phyloP scores from a whole-genome alignment of 2,797 vertebrate species.

The Enteromius afrohamiltoni region DNA sequence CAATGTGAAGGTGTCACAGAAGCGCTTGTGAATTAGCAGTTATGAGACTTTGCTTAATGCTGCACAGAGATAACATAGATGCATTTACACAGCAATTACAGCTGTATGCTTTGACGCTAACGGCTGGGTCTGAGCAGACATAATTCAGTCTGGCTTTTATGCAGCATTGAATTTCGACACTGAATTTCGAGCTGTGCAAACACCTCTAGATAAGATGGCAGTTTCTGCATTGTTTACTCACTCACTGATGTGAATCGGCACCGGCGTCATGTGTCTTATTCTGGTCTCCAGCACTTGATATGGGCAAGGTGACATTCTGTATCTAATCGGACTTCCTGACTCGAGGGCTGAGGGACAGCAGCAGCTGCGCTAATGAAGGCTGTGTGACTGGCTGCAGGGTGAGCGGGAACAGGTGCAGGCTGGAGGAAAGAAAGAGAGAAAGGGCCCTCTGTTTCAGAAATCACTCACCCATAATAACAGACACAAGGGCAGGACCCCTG shows the following conservation, averaged over 20 bases:
- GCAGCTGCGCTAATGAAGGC: conserved; percentile 41
- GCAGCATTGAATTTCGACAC: background rate
- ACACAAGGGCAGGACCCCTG: background rate
- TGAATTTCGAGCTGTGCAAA: background rate
- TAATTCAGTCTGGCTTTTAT: background rate
- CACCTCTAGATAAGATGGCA: background rate
- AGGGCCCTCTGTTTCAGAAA: conserved; percentile 32
- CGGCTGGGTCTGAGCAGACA: background rate
- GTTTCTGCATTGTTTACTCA: background rate
- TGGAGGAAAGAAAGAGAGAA: conserved; percentile 4
- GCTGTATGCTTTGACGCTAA: background rate
- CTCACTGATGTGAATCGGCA: conserved; percentile 11
- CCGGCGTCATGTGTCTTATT: conserved; percentile 24
- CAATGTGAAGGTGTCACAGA: background rate
- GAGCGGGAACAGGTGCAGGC: conserved; percentile 42
- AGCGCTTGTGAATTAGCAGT: background rate
- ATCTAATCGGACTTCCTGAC: conserved; percentile 43
- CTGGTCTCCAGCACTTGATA: conserved; percentile 19
- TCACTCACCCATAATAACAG: conserved; percentile 9
- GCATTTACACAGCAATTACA: background rate
- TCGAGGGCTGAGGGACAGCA: background rate
- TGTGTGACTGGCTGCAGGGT: conserved; percentile 25
- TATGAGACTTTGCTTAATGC: background rate
- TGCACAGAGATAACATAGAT: background rate
- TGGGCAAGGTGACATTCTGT: conserved; percentile 49